Evolutionary conservation across 92 coral and sea anemone species (phyloP), one percentile per base, ranked within the genome.

Genomic region (Montipora capitata): DNA sequence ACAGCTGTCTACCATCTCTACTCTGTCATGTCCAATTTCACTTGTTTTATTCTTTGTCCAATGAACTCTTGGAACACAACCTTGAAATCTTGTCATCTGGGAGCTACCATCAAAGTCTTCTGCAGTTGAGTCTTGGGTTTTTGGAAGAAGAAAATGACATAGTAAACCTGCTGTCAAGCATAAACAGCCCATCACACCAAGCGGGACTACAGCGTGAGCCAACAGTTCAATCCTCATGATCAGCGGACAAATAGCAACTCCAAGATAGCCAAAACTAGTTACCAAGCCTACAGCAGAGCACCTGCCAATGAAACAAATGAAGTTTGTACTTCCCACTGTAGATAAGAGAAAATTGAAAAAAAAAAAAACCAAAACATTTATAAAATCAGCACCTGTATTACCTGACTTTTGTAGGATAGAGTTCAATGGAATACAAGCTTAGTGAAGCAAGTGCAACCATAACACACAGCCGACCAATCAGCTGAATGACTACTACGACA

Each of bases 271-370:
- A 40, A 72, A 48, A 17, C 93, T 88, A 40, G 78, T 68, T 39
- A 90, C 91, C 65, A 95, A 74, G 35, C 98, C 94, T 0, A 90
- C 59, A 13, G 93, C 98, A 10, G 96, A 86, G 78, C 96, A 95
- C 89, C 98, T 95, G 40, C 42, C 56, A 5, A 69, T 48, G 10
- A 48, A 48, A 48, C 52, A 48, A 48, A 48, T 27, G 2, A 48
- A 5, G 52, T 54, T 54, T 9, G 61, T 6, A 11, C 3, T 54
- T 54, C 3, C 7, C 3, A 54, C 61, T 54, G 61, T 10, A 54
- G 67, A 20, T 62, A 4, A 3, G 67, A 4, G n/a, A 17, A 15
- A 27, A 7, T 13, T 2, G 38, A 68, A 35, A 5, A 38, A 27
- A 3, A 40, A 35, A 8, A n/a, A 17, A 64, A 10, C 4, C 9